Conservation (phyloP, 1,140 invertebrate species). For the Apis dorsata region DNA sequence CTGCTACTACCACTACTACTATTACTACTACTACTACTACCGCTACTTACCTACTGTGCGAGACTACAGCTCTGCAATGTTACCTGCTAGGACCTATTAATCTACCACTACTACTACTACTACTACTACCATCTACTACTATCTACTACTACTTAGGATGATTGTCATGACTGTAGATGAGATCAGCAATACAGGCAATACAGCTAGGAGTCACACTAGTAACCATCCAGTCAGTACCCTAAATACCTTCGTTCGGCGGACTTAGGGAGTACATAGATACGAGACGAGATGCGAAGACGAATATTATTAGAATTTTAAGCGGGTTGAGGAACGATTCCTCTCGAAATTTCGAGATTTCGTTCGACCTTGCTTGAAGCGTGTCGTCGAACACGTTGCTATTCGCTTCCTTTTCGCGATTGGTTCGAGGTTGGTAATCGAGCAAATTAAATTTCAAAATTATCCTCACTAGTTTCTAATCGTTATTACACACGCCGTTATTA, state of each 20-base stretch:
- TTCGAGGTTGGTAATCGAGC: conserved; percentile 24
- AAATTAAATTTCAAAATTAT: not conserved
- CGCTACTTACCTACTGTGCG: conserved; percentile 57
- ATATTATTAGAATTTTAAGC: conserved; percentile 21
- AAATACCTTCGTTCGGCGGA: conserved; percentile 76
- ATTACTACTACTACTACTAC: conserved; percentile 44
- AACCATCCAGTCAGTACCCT: conserved; percentile 80
- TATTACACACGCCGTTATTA: not conserved
- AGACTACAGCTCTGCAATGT: conserved; percentile 74
- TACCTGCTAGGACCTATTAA: conserved; percentile 76
- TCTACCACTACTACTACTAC: conserved; percentile 68
- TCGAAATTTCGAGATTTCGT: too few species aligned
- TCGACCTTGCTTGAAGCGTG: too few species aligned
- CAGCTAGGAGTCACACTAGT: conserved; percentile 79
- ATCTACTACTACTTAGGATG: conserved; percentile 79
- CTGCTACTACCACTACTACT: conserved; percentile 53
- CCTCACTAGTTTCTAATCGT: too few species aligned
- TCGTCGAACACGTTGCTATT: not conserved
- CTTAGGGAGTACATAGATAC: conserved; percentile 81
- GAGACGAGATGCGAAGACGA: conserved; percentile 52
- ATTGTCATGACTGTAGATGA: conserved; percentile 80
- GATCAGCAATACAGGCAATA: conserved; percentile 78
- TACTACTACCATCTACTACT: conserved; percentile 76
- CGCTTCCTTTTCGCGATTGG: conserved; percentile 12
- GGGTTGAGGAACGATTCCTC: not conserved